A percentile compares a stretch with the other conserved stretches of the same genome.
phyloP scores from a whole-genome alignment of 2,888 invertebrate species.

The Stomorhina lunata region DNA sequence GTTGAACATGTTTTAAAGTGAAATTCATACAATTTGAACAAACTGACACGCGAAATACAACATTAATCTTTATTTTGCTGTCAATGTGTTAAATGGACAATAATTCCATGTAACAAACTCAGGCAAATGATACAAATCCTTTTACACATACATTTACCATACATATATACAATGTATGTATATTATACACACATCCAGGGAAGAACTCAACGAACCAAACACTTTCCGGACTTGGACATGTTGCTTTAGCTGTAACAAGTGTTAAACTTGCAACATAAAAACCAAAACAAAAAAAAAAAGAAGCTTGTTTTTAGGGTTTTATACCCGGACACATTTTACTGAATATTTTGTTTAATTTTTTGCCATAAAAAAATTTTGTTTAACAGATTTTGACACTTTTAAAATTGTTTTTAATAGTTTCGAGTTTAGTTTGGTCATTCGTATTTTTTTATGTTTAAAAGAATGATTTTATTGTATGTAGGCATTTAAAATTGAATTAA shows the following conservation, averaged over 20 bases:
- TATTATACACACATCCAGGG: no score
- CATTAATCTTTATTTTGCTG: slow-evolving; percentile 69
- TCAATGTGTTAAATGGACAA: slow-evolving; percentile 70
- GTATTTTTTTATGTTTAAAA: not conserved
- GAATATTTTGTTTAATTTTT: not conserved
- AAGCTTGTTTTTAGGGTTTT: not conserved
- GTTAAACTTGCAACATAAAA: not conserved
- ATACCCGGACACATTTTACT: not conserved
- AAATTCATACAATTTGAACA: slow-evolving; percentile 19
- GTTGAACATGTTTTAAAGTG: not conserved
- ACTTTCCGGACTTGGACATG: not conserved
- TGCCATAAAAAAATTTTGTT: not conserved
- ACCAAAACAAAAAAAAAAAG: not conserved
- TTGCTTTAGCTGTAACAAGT: slow-evolving; percentile 14
- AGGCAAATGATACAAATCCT: slow-evolving; percentile 25
- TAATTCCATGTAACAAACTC: slow-evolving; percentile 65
- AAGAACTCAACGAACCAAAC: no score
- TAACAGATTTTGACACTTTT: slow-evolving; percentile 46
- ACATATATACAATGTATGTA: not conserved
- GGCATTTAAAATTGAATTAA: no score
- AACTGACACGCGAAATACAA: slow-evolving; percentile 33
- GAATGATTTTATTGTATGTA: no score
- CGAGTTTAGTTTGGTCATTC: not conserved
- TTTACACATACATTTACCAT: not conserved
- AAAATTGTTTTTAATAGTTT: slow-evolving; percentile 37